Conservation (phyloP, 1,140 invertebrate species). For the Anastrepha obliqua region DNA sequence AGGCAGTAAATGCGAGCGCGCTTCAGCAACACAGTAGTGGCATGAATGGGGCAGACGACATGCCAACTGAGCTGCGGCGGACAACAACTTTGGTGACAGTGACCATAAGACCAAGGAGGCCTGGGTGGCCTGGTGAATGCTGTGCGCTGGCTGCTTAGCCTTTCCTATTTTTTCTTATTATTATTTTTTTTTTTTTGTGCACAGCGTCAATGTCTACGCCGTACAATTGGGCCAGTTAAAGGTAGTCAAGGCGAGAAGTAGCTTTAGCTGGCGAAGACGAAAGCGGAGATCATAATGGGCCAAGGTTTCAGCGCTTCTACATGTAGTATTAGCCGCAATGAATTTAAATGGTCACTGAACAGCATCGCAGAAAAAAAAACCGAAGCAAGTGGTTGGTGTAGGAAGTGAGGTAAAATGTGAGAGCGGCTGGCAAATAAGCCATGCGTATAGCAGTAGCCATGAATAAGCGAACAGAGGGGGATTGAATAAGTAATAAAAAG, state of each 20-base stretch:
- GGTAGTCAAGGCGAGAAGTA: not conserved
- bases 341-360: conserved; percentile 38
- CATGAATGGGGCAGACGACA: not conserved
- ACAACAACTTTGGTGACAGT: not conserved
- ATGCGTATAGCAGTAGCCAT: not conserved
- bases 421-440: not conserved
- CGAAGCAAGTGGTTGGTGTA: not conserved
- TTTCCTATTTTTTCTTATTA: not conserved
- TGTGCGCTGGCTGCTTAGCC: not conserved
- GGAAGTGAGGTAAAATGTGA: not conserved
- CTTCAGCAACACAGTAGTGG: not conserved
- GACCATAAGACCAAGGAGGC: too few species aligned
- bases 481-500: conserved; percentile 26
- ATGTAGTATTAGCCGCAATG: conserved; percentile 31
- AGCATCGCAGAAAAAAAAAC: not conserved
- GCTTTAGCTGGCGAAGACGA: not conserved
- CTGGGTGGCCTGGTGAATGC: not conserved
- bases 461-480: not conserved
- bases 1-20: not conserved
- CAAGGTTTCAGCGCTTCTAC: not conserved
- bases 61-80: not conserved
- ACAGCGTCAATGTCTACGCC: not conserved
- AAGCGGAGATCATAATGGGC: not conserved
- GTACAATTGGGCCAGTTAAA: not conserved
- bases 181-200: not conserved